Evolutionary conservation across 2,797 vertebrate species (phyloP), one percentile per base, ranked within the genome.

Genomic region (Arremon aurantiirostris): DNA sequence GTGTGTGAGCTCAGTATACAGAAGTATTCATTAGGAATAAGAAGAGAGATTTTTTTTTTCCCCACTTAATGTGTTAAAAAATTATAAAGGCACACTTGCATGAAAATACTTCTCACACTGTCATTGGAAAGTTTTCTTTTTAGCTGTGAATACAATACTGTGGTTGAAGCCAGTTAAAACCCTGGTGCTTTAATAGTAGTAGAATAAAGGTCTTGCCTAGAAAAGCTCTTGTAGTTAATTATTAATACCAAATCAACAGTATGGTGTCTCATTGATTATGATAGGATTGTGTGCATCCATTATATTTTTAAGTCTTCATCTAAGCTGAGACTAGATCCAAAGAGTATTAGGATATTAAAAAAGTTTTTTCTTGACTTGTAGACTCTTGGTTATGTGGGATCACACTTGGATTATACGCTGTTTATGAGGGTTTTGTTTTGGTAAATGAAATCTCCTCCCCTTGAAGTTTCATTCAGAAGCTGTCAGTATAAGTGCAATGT

Each of bases 341-440:
- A 72, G 39, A 44, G 4, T 71, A 42, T 37, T 73, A 80, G 4
- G 23, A 52, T 78, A 76, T 52, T 35, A 27, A 69, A 35, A 60
- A 9, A 2, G 2, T 0, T 34, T 84, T 80, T 91, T 39, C 32
- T 79, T 1, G 0, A 18, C 30, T 15, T n/a, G n/a, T 27, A 69
- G 35, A 18, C 84, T 71, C 44, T 71, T 66, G 49, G 24, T 78
- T 82, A 81, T 32, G 10, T n/a, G 9, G 6, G 5, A 9, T 86
- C 28, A 77, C 57, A 55, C 5, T 78, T 30, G 42, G 28, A 2
- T 75, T 90, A n/a, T 11, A 65, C 13, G 5, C 39, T 71, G 30
- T 2, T 56, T 78, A 9, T 10, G 32, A 30, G 3, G 2, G 0
- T 0, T 0, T 42, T 65, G 37, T 64, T 55, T 18, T 55, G 3